Evolutionary conservation across 1,140 invertebrate species (phyloP), one percentile per base, ranked within the genome.

Genomic region (Himalopsyche phryganea): DNA sequence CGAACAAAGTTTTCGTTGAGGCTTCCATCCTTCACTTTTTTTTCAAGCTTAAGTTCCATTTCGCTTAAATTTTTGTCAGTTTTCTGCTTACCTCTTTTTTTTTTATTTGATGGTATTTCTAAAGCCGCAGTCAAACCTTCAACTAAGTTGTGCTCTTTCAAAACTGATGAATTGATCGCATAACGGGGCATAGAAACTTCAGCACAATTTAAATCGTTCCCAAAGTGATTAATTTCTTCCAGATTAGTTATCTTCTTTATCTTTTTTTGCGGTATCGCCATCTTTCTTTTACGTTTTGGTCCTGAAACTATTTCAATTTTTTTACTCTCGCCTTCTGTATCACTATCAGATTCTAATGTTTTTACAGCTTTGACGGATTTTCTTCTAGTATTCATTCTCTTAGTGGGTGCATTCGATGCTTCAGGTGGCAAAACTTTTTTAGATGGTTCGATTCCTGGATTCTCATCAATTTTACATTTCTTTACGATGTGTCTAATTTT

Each of bases 1-100:
- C 83, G 81, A 0, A 96, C 86, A 80, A 88, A 98, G 72, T 98
- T 98, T 41, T 94, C 89, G 77, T 92, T 93, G 2, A 88, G 66
- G 44, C 82, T 87, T 2, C 89, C 88, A 60, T 77, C 71, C 48
- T 80, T 74, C 0, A 91, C 76, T 77, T 89, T 90, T 45, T 83
- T 77, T 68, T 84, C 77, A 13, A 90, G 68, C 65, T 79, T 78
- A 20, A 79, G 75, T 61, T 76, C 76, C 7, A 45, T 38, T 73
- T 73, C 3, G 70, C 72, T 56, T 65, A 66, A 65, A 73, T 67
- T 58, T 70, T 65, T 66, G 7, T 49, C 13, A 38, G 33, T 66
- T 50, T 45, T 35, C 42, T 65, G 56, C 65, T 63, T 55, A 18
- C 42, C 46, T 38, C 44, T 42, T 6, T 17, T 14, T 58, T 55